phyloP scores from a whole-genome alignment of 1,140 invertebrate species.

The Colletes gigas region DNA sequence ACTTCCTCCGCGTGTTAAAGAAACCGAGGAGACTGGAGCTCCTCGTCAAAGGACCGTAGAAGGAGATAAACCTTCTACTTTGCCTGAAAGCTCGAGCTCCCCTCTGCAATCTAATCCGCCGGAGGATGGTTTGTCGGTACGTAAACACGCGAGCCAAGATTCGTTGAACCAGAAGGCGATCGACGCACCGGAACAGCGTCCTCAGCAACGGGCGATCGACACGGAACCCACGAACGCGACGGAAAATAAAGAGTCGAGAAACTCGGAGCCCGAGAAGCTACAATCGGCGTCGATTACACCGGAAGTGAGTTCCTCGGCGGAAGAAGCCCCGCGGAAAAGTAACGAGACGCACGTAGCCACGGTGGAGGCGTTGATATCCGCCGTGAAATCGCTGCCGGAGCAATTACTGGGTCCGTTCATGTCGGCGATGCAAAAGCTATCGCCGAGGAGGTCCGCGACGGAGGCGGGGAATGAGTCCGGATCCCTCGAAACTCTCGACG shows the following conservation, averaged over 20 bases:
- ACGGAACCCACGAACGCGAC: neutral
- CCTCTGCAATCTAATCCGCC: neutral
- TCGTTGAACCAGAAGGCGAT: neutral
- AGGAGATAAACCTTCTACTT: slow-evolving; percentile 4
- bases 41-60: neutral
- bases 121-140: neutral
- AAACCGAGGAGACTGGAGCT: slow-evolving; percentile 8
- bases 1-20: neutral
- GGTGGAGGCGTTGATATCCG: slow-evolving; percentile 73
- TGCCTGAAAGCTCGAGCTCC: neutral
- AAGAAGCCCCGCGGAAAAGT: neutral
- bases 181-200: too few relatives aligned
- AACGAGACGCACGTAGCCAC: slow-evolving; percentile 48
- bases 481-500: neutral
- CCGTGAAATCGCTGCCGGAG: slow-evolving; percentile 75
- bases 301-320: neutral
- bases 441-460: slow-evolving; percentile 52
- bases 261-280: neutral
- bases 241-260: neutral
- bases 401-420: slow-evolving; percentile 74
- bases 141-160: neutral
- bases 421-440: slow-evolving; percentile 70
- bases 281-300: neutral
- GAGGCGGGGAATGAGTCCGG: neutral
- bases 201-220: too few relatives aligned